A percentile compares a stretch with the other conserved stretches of the same genome.
These are phyloP conservation scores for Rhynchonycteris naso DNA, from an alignment of 2,797 vertebrate species.

Conservation along the genomic window DNA sequence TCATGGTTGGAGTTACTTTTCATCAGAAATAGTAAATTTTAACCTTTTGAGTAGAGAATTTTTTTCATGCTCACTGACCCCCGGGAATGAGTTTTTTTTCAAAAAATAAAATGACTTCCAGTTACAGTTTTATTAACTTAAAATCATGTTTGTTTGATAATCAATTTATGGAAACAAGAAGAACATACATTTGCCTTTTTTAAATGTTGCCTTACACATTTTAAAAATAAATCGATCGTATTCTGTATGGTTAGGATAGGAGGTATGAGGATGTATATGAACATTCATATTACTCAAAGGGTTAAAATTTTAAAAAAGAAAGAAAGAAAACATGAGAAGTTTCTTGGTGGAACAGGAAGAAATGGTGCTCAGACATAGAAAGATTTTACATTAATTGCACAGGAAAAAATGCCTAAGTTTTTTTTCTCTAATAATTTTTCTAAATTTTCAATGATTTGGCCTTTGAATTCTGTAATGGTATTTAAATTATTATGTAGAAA, in stretches of 20 bases:
- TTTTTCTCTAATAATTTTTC: constrained; percentile 10
- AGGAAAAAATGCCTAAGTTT: neutral
- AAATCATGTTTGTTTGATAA: too few relatives aligned
- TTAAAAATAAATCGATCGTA: too few relatives aligned
- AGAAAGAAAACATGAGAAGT: neutral
- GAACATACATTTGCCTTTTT: too few relatives aligned
- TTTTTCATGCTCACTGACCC: too few relatives aligned
- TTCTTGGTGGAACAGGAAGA: neutral
- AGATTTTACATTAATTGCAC: neutral
- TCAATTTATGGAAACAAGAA: too few relatives aligned
- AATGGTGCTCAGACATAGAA: neutral
- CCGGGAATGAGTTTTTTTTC: too few relatives aligned
- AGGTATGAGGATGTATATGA: too few relatives aligned
- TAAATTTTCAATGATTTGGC: neutral
- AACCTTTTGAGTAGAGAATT: neutral
- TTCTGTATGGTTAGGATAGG: too few relatives aligned
- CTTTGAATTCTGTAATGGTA: neutral
- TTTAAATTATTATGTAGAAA: neutral
- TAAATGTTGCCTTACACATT: too few relatives aligned
- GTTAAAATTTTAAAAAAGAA: neutral
- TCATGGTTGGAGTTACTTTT: neutral
- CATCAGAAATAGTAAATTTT: constrained; percentile 3
- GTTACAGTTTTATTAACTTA: too few relatives aligned
- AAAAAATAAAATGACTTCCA: too few relatives aligned
- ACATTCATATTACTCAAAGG: too few relatives aligned